A percentile compares a stretch with the other conserved stretches of the same genome.
Evolutionary conservation across 1,140 invertebrate genomes (phyloP).

Genomic region (Drosophila bifasciata): DNA sequence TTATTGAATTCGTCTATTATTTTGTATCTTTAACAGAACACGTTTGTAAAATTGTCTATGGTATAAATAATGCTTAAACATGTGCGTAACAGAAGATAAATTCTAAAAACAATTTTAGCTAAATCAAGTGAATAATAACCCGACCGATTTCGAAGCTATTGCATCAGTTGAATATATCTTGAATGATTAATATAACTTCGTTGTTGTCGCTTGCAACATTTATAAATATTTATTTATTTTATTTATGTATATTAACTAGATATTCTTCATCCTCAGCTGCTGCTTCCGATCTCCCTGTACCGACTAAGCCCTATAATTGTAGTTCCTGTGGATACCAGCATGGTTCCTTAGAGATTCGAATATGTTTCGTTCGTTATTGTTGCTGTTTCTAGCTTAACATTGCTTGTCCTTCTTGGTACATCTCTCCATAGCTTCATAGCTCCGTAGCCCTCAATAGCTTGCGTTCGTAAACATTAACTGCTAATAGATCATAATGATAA

Average conservation of each 20-base stretch:
- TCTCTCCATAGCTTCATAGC: slow-evolving; percentile 2
- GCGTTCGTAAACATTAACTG: slow-evolving; percentile 59
- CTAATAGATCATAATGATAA: slow-evolving; percentile 68
- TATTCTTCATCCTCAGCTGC: slow-evolving; percentile 33
- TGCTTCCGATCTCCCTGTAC: slow-evolving; percentile 28
- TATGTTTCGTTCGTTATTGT: slow-evolving; percentile 46
- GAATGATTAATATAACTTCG: slow-evolving; percentile 44
- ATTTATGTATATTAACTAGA: slow-evolving; percentile 45
- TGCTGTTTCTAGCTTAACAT: slow-evolving; percentile 38
- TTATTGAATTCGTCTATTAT: slow-evolving; percentile 25
- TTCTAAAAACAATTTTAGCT: slow-evolving; percentile 45
- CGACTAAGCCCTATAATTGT: slow-evolving; percentile 29
- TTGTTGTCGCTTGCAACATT: slow-evolving; percentile 49
- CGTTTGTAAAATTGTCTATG: slow-evolving; percentile 66
- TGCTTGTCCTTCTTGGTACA: slow-evolving; percentile 48
- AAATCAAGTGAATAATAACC: slow-evolving; percentile 36
- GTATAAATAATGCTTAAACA: slow-evolving; percentile 68
- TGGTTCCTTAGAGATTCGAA: slow-evolving; percentile 22
- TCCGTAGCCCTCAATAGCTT: slow-evolving; percentile 1
- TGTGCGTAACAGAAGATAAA: slow-evolving; percentile 68
- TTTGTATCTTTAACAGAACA: slow-evolving; percentile 19
- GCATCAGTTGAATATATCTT: slow-evolving; percentile 11
- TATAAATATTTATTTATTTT: slow-evolving; percentile 42
- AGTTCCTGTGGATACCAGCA: neutral
- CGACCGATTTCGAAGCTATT: slow-evolving; percentile 24